Percentiles rank a stretch among this genome's conserved stretches.
Evolutionary conservation across 2,113 vertebrate species (phyloP).

Genomic region (Macaca fascicularis): T2T-MFA8v1.1 NC_088375.1:217126001-217126500

Average conservation of each 20-base stretch:
- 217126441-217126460: neutral
- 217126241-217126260: neutral
- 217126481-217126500: accelerated
- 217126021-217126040: neutral
- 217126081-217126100: neutral
- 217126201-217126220: neutral
- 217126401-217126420: neutral
- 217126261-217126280: neutral
- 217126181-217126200: neutral
- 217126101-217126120: too few relatives aligned
- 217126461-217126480: neutral
- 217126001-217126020: neutral
- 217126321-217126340: neutral
- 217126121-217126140: neutral
- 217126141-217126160: neutral
- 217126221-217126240: accelerated
- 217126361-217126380: neutral
- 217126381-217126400: neutral
- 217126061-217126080: neutral
- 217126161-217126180: neutral
- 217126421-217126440: accelerated
- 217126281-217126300: neutral
- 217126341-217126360: neutral
- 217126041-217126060: neutral
- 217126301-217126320: neutral